These are phyloP conservation scores for Thera obeliscata DNA, from an alignment of 2,888 invertebrate genomes.

Conservation along the genomic window DNA sequence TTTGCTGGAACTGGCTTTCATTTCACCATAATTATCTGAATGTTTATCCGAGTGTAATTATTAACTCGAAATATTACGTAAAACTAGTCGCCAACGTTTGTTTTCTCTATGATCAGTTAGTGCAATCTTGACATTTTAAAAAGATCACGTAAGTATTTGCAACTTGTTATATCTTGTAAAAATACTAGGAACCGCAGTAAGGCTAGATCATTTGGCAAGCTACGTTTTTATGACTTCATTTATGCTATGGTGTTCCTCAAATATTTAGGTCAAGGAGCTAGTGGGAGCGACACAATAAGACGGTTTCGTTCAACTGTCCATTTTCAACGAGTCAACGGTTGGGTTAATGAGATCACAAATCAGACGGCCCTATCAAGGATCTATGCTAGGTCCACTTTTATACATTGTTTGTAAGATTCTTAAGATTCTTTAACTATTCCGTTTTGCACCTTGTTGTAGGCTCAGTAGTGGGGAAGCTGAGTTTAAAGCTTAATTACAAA, in stretches of 20 bases:
- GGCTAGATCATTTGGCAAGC: conserved; percentile 14
- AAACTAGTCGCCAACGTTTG: background rate
- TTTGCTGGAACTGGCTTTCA: no score
- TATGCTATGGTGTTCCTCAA: conserved; percentile 22
- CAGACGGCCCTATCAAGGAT: conserved; percentile 22
- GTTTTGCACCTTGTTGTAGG: conserved; percentile 58
- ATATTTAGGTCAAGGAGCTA: conserved; percentile 32
- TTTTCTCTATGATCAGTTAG: background rate
- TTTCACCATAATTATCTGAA: background rate
- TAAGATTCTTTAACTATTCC: conserved; percentile 13
- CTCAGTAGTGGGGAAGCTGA: conserved; percentile 73
- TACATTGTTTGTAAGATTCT: conserved; percentile 6
- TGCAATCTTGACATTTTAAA: background rate
- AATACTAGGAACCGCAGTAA: background rate
- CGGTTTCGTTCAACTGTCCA: conserved; percentile 17
- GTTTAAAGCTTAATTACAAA: conserved; percentile 66
- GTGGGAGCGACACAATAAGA: background rate
- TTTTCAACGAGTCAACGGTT: conserved; percentile 16
- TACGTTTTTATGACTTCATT: background rate
- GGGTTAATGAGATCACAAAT: conserved; percentile 14
- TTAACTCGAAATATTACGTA: no score
- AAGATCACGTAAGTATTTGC: no score
- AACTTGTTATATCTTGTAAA: no score
- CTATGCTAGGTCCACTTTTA: conserved; percentile 17
- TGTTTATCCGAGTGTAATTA: background rate